These are phyloP conservation scores for Lithodes maja DNA, from an alignment of 2,888 invertebrate species.

Conservation along the genomic window DNA sequence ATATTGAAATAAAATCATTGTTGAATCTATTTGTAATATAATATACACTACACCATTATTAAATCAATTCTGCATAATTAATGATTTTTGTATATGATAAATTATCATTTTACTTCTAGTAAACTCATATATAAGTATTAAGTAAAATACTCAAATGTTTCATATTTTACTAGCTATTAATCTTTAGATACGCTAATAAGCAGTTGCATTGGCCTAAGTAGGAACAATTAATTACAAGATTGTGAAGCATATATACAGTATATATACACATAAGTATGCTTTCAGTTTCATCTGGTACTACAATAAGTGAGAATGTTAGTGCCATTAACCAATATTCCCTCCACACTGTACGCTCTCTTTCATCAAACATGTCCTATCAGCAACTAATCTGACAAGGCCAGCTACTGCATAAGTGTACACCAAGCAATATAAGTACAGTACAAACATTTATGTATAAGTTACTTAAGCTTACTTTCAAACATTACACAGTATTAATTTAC, in stretches of 20 bases:
- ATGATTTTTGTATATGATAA: too few species aligned
- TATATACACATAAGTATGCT: neutral
- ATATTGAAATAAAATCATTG: too few species aligned
- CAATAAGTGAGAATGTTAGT: neutral
- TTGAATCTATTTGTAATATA: too few species aligned
- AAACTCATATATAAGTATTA: too few species aligned
- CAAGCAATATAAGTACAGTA: neutral
- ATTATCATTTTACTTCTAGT: too few species aligned
- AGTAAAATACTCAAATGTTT: neutral
- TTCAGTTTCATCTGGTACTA: neutral
- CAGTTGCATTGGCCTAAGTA: neutral
- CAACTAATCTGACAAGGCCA: neutral
- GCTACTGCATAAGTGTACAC: neutral
- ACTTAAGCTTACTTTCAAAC: neutral
- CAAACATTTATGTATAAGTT: neutral
- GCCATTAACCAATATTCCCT: neutral
- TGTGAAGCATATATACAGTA: neutral
- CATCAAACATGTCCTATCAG: neutral
- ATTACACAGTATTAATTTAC: neutral
- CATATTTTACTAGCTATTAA: neutral
- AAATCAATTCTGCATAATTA: too few species aligned
- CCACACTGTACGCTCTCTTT: neutral
- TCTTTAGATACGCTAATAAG: neutral
- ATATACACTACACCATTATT: too few species aligned
- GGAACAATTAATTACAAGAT: neutral